phyloP scores from a whole-genome alignment of 2,113 vertebrate genomes.

The Hymenochirus boettgeri region DNA sequence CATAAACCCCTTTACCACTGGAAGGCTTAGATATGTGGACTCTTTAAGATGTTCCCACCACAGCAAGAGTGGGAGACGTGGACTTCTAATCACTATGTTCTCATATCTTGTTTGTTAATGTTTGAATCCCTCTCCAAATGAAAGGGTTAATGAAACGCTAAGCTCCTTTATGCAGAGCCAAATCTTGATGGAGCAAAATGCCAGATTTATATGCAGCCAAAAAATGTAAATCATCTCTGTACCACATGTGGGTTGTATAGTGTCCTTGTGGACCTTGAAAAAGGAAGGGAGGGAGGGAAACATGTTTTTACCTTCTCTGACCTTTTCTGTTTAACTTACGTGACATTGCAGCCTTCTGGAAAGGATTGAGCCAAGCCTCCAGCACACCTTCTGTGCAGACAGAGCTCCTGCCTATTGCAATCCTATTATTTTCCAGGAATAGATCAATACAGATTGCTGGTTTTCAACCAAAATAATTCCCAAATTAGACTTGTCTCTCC shows the following conservation, averaged over 20 bases:
- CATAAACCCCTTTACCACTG: background rate
- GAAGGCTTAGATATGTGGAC: conserved; percentile 2
- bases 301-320: background rate
- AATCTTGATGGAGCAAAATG: conserved; percentile 10
- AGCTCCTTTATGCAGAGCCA: conserved; percentile 40
- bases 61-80: conserved; percentile 8
- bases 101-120: conserved; percentile 8
- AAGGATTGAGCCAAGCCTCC: conserved; percentile 5
- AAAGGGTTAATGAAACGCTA: conserved; percentile 5
- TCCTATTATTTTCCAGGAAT: background rate
- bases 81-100: conserved; percentile 6
- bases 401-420: background rate
- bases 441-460: background rate
- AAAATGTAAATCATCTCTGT: background rate
- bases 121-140: conserved; percentile 13
- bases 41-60: conserved; percentile 2
- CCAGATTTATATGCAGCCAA: conserved; percentile 5
- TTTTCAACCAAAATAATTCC: background rate
- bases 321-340: background rate
- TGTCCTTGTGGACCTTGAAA: conserved; percentile 1
- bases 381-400: background rate
- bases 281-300: conserved; percentile 3
- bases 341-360: conserved; percentile 17
- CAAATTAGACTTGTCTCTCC: conserved; percentile 11
- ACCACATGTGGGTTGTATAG: background rate